Base-by-base conservation (phyloP, 2,797 vertebrate genomes). In the Chaetodon trifasciatus region DNA sequence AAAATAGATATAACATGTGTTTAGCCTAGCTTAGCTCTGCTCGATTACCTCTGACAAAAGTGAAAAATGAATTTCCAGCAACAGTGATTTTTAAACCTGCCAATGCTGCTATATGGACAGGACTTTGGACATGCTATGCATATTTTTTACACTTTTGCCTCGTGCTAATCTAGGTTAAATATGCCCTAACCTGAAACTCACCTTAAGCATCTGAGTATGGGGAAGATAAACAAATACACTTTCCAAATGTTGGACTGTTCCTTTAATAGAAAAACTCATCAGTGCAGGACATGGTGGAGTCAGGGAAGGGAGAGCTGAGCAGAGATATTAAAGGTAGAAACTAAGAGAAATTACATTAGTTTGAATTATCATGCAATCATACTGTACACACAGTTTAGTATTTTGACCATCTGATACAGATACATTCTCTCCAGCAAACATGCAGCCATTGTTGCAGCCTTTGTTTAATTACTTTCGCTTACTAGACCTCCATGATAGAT, bases 201-300 rank as follows among this genome's bases (percentile, higher is more conserved):
- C 15, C 12, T 40, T 5, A 28, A 1, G 28, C 5, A 35, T 32
- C 5, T 21, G 9, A 8, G 17, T n/a, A 5, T 67, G 21, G 32
- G 2, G 24, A 32, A 50, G 39, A 28, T 3, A 42, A 19, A 8
- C 16, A 40, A 55, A 23, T 17, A 60, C 0, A 24, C 17, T 6
- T 13, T 3, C 10, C 2, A 62, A 21, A 50, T 60, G 35, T 42
- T 65, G 42, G 7, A 57, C 52, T 32, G 40, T 49, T 49, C 16
- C 17, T 71, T 78, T 52, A 50, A 49, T 56, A 17, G 17, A 17
- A 49, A 46, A n/a, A 23, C 32, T 72, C 35, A 49, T 55, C 10
- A 58, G 7, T 19, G 19, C 10, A 58, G 42, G 50, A 10, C 12
- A 58, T 13, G 24, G 17, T 28, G 40, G 12, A 35, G 13, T 64